Base-by-base conservation (phyloP, 2,113 vertebrate species). In the Engraulis encrasicolus region DNA sequence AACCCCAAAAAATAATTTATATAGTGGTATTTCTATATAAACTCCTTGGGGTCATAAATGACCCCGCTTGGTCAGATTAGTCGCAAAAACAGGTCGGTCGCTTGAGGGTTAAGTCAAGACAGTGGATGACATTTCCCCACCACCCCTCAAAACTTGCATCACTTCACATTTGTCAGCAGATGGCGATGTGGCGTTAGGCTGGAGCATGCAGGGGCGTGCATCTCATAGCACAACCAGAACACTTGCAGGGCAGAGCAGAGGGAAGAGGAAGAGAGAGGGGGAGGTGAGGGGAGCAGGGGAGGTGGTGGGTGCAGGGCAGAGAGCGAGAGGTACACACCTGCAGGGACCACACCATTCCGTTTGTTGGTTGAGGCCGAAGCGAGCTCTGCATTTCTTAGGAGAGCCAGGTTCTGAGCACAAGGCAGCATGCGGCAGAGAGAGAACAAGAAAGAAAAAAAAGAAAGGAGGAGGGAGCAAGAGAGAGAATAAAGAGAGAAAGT, bases 331-430 rank as follows among this genome's bases (percentile, higher is more conserved):
- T 97, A 99, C 98, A 96, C 96, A 99, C 98, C 98, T 99, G 98
- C 98, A 99, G 20, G 97, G 98, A 92, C 97, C 97, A 92, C 98
- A 99, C 98, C 98, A 99, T 97, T 99, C 97, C 93, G 94, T 99
- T 96, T 99, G 98, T 97, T 99, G 98, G 96, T 97, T 97, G 95
- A 99, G 98, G 95, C 98, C 98, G 94, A 99, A 99, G 96, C 97
- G 98, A 96, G 98, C 98, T 95, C 98, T 95, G 95, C 98, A 99
- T 98, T 99, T 99, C 98, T 99, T 99, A 98, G 97, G 98, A 91
- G 97, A 99, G 95, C 97, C 97, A 89, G 96, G 97, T 95, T 99
- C 98, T 99, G 96, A 97, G 95, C 92, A 92, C 94, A 96, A 94
- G 90, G 93, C 93, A 92, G 95, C 97, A 97, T 96, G 96, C 93